Evolutionary conservation across 2,888 invertebrate species (phyloP), one percentile per base, ranked within the genome.

Genomic region (Galerucella nymphaeae): DNA sequence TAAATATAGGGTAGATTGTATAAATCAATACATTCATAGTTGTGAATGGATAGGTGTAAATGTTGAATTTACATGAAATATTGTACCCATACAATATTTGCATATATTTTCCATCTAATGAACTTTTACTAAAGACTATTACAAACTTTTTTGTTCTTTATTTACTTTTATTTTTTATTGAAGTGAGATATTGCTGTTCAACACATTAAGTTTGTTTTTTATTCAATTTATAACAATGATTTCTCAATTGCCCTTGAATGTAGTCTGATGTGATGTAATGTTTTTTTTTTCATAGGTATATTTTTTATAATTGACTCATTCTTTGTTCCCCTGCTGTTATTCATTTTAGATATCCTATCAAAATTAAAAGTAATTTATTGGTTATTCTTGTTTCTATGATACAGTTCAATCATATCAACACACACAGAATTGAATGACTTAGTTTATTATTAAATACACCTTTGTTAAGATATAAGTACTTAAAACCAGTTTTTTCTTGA

Each of bases 401-500:
- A 16, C 14, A 48, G 48, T 23, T n/a, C n/a, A n/a, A n/a, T 11
- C 48, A n/a, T n/a, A n/a, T 48, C 1, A 48, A 48, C n/a, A 48
- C 48, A 1, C 42, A 42, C 42, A 13, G n/a, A n/a, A 38, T 38
- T 38, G 1, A 8, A 38, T 8, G 30, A 8, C 30, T 30, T 30
- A 8, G 30, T 38, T 8, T 8, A 38, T 38, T 38, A 38, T 30
- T 30, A 30, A 2, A 30, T 30, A 30, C 23, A 30, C 3, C 5
- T 30, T 5, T 23, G 23, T 23, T 2, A 23, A 23, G 23, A 23
- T 23, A 48, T n/a, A n/a, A n/a, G n/a, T 48, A 6, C n/a, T 16
- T 50, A 50, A 45, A 50, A 50, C 50, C 50, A n/a, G 14, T 50
- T 50, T n/a, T 53, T 53, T 10, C 16, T 53, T 53, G 16, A 53